A percentile compares a stretch with the other conserved stretches of the same genome.
These are phyloP conservation scores for Drosophila picticornis DNA, from an alignment of 2,888 invertebrate species.

Conservation along the genomic window DNA sequence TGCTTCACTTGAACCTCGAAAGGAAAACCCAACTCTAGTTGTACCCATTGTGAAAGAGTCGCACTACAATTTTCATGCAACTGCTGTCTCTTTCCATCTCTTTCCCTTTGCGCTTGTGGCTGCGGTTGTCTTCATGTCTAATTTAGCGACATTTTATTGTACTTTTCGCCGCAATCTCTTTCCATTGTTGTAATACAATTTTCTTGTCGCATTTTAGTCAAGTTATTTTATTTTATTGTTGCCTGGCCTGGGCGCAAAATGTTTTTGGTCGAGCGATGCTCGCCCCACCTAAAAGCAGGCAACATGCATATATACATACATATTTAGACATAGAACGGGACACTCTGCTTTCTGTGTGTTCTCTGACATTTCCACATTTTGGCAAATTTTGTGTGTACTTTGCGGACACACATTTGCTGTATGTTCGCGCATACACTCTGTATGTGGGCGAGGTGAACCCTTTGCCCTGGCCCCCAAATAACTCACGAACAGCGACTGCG, in stretches of 20 bases:
- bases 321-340: background rate
- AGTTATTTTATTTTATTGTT: constrained; percentile 76
- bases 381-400: constrained; percentile 70
- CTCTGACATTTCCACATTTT: constrained; percentile 78
- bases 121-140: constrained; percentile 84
- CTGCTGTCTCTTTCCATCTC: constrained; percentile 4
- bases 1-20: constrained; percentile 1
- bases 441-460: constrained; percentile 45
- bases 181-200: constrained; percentile 82
- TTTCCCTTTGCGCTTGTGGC: constrained; percentile 28
- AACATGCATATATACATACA: constrained; percentile 19
- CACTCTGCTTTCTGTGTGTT: constrained; percentile 54
- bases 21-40: constrained; percentile 16
- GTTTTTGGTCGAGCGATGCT: constrained; percentile 48
- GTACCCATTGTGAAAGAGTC: constrained; percentile 29
- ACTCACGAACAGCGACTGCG: constrained; percentile 63
- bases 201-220: constrained; percentile 81
- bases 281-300: constrained; percentile 42
- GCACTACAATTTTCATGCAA: constrained; percentile 36
- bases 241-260: constrained; percentile 59
- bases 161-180: constrained; percentile 81
- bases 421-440: constrained; percentile 2
- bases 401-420: constrained; percentile 51
- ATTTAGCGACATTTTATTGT: constrained; percentile 84
- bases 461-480: constrained; percentile 50